These are phyloP conservation scores for Nycticorax nycticorax DNA, from an alignment of 2,113 vertebrate species.

Conservation along the genomic window DNA sequence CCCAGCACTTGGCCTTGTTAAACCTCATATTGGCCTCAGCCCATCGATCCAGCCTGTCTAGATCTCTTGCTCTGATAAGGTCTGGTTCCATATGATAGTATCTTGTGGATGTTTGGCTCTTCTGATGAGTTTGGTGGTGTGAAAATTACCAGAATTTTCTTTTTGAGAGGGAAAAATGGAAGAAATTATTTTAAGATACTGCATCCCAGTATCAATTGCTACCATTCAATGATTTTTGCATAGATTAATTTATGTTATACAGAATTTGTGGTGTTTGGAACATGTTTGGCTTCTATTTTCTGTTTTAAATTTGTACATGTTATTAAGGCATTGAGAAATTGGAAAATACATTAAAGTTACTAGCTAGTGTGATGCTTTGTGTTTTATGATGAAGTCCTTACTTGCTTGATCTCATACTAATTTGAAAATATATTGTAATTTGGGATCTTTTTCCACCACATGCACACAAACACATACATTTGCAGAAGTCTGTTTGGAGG, in stretches of 20 bases:
- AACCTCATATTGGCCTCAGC: too few species aligned
- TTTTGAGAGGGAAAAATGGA: not conserved
- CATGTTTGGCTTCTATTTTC: not conserved
- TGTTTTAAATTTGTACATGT: not conserved
- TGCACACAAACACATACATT: not conserved
- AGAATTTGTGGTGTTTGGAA: not conserved
- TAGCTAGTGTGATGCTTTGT: not conserved
- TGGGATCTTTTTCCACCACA: not conserved
- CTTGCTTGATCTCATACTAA: not conserved
- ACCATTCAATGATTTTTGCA: not conserved
- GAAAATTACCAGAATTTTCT: not conserved
- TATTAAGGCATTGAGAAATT: not conserved
- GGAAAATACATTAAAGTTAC: not conserved
- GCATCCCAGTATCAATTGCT: accelerated
- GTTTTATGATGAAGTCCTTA: not conserved
- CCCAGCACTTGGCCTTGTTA: too few species aligned
- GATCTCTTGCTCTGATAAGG: not conserved
- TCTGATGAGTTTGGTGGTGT: not conserved
- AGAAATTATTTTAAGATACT: not conserved
- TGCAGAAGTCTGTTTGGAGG: not conserved
- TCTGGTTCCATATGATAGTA: not conserved
- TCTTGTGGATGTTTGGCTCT: not conserved
- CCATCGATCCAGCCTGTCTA: too few species aligned
- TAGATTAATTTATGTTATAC: not conserved
- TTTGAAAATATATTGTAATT: not conserved